Evolutionary conservation across 2,113 vertebrate genomes (phyloP), one percentile per base, ranked within the genome.

Genomic region (Stictonetta naevosa): DNA sequence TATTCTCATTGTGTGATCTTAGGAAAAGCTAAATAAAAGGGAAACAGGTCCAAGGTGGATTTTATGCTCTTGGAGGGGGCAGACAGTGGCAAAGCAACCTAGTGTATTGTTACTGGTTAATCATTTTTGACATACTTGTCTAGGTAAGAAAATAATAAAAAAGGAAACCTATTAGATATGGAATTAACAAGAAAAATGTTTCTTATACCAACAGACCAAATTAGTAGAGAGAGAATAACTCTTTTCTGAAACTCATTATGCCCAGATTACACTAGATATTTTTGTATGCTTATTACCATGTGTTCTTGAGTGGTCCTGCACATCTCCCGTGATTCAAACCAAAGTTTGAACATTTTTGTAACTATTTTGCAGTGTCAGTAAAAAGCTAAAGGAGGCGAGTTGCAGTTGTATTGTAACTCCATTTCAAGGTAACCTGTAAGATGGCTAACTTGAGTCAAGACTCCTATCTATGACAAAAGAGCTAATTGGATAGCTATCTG

Each of bases 191-290:
- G 38, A 66, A 66, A 63, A 69, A 36, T 1, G 17, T 74, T 53
- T 53, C 2, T 85, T 83, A 21, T 40, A 46, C 10, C 19, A 21
- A 25, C 12, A 64, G 16, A 56, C 2, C 12, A 31, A 56, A 13
- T 62, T 62, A 48, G 33, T 28, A 34, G 1, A 7, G 19, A 18
- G 25, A 56, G 14, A 88, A 33, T 71, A 81, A 60, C 15, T 58
- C 3, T 46, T 81, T 18, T 69, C 44, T 81, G 66, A 81, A 75
- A 42, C 3, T 48, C 59, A 40, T 16, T 73, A 80, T 73, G 2
- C 14, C 11, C 21, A 67, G 28, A 62, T 55, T 13, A 34, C 7
- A 20, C 11, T 13, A 8, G 0, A 0, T 48, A 36, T 33, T 67
- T 85, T 28, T 88, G 3, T 34, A 10, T 23, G 3, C 3, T 63